Base-by-base conservation (phyloP, 92 coral and sea anemone species). In the Heteractis magnifica region DNA sequence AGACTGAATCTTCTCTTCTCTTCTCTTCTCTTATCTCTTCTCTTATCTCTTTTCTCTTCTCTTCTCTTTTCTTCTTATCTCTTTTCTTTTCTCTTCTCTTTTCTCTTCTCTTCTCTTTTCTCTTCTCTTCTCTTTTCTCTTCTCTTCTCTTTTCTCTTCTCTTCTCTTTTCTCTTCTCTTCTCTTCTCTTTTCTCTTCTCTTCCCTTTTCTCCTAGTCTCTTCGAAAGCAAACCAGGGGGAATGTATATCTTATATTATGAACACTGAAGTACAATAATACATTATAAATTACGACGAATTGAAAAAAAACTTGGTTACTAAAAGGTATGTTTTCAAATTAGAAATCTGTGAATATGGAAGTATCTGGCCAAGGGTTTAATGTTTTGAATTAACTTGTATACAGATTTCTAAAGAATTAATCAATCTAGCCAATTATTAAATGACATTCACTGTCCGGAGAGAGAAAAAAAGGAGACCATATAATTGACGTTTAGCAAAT, bases 401-500 rank as follows among this genome's bases (percentile, higher is more conserved):
- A 23, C 73, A 68, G 49, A 68, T 20, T 68, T 23, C 73, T 48
- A 68, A 68, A 68, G 73, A 68, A 68, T 68, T 68, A 68, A 68
- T 68, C 48, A 68, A 68, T 20, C 5, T 14, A 26, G 11, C 73
- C 73, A 68, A 68, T 68, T 68, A 68, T 18, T 20, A 26, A 1
- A 6, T 20, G 73, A 68, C 48, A 68, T 12, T 62, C 21, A 23
- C 16, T 26, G 73, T 68, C 13, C 73, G 73, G 73, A 26, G 12
- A 68, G 73, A 68, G 49, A 68, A 8, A 68, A 48, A 62, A 9
- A 10, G 7, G 8, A 62, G 70, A 16, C 70, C 7, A 18, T 18
- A 62, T 62, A 62, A 62, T 62, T 62, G 70, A 62, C 70, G 23
- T 68, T 4, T 68, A 26, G 73, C 19, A 9, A 68, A 62, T 62